Percentiles rank a stretch among this genome's conserved stretches.
These are phyloP conservation scores for Andrena hattorfiana DNA, from an alignment of 2,888 invertebrate species.

Conservation along the genomic window DNA sequence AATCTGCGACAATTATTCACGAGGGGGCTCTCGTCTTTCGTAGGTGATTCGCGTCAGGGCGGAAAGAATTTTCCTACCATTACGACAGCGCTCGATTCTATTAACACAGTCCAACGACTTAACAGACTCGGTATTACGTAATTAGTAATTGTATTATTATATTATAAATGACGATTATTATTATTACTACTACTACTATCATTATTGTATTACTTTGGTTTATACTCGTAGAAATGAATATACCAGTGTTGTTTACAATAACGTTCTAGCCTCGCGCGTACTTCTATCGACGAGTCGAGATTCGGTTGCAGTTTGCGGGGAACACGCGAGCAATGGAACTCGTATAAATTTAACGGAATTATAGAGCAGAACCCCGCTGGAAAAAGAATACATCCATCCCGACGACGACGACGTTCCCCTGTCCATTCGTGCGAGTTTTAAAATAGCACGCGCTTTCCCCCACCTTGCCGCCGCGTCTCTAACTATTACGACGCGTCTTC, in stretches of 20 bases:
- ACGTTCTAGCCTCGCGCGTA: conserved; percentile 4
- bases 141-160: conserved; percentile 78
- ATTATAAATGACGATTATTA: conserved; percentile 61
- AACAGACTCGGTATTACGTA: conserved; percentile 76
- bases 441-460: conserved; percentile 71
- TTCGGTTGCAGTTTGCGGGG: not conserved
- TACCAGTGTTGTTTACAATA: conserved; percentile 83
- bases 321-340: not conserved
- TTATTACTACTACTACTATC: conserved; percentile 59
- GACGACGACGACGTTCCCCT: conserved; percentile 41
- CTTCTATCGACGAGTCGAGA: not conserved
- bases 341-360: not conserved
- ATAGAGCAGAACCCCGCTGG: conserved; percentile 4
- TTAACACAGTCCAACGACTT: conserved; percentile 46
- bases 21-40: not conserved
- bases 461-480: conserved; percentile 34
- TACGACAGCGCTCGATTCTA: conserved; percentile 39
- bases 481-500: conserved; percentile 66
- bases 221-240: conserved; percentile 83
- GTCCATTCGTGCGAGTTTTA: conserved; percentile 64
- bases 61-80: conserved; percentile 19
- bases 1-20: conserved; percentile 16
- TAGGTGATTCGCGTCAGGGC: not conserved
- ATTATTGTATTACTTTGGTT: conserved; percentile 78
- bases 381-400: conserved; percentile 46